phyloP scores from a whole-genome alignment of 1,140 invertebrate species.

The fruit fly (Drosophila melanogaster) region Release_6_plus_ISO1_MT NC_004354.4:16239501-16240000 shows the following conservation, averaged over 20 bases:
- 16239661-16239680: constrained; percentile 75
- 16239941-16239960: too few relatives aligned
- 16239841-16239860: too few relatives aligned
- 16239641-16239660: constrained; percentile 76
- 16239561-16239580: background rate
- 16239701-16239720: constrained; percentile 74
- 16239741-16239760: background rate
- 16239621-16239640: constrained; percentile 28
- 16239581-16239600: constrained; percentile 1
- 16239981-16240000: background rate
- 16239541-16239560: background rate
- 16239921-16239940: too few relatives aligned
- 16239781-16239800: background rate
- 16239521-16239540: background rate
- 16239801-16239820: too few relatives aligned
- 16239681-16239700: constrained; percentile 72
- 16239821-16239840: too few relatives aligned
- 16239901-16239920: too few relatives aligned
- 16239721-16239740: constrained; percentile 57
- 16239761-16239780: background rate
- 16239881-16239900: too few relatives aligned
- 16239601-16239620: constrained; percentile 1
- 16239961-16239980: too few relatives aligned
- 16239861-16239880: too few relatives aligned
- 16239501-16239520: constrained; percentile 8